Percentiles rank a stretch among this genome's conserved stretches.
phyloP scores from a whole-genome alignment of 2,797 vertebrate species.

The Anguilla obscura region DNA sequence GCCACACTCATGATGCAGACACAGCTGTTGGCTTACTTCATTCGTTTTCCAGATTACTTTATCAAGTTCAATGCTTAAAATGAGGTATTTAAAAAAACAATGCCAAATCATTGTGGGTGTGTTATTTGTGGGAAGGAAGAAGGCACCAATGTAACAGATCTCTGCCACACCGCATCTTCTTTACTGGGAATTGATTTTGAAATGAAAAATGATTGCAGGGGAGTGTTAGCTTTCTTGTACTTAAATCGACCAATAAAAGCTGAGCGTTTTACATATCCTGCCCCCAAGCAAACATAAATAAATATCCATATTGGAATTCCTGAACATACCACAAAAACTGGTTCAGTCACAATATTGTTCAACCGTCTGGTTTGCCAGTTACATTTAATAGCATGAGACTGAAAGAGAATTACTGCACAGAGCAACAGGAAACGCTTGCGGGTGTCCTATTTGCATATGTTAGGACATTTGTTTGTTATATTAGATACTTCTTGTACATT shows the following conservation, averaged over 20 bases:
- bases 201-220: background rate
- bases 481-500: background rate
- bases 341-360: background rate
- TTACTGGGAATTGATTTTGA: background rate
- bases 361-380: background rate
- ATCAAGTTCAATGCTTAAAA: too few species aligned
- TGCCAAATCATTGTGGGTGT: background rate
- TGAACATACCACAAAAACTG: conserved; percentile 1
- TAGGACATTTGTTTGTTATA: background rate
- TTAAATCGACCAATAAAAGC: too few species aligned
- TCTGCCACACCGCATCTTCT: background rate
- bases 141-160: background rate
- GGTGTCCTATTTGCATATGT: background rate
- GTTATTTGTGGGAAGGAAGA: background rate
- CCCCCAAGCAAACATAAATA: background rate
- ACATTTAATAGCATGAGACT: background rate
- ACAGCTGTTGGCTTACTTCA: too few species aligned
- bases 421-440: background rate
- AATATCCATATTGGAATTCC: background rate
- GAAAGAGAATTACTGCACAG: background rate
- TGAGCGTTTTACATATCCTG: background rate
- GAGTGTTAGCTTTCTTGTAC: background rate
- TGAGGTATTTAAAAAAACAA: background rate
- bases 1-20: too few species aligned
- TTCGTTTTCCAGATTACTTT: too few species aligned